A percentile compares a stretch with the other conserved stretches of the same genome.
phyloP scores from a whole-genome alignment of 2,797 vertebrate species.

The Mustela erminea region DNA sequence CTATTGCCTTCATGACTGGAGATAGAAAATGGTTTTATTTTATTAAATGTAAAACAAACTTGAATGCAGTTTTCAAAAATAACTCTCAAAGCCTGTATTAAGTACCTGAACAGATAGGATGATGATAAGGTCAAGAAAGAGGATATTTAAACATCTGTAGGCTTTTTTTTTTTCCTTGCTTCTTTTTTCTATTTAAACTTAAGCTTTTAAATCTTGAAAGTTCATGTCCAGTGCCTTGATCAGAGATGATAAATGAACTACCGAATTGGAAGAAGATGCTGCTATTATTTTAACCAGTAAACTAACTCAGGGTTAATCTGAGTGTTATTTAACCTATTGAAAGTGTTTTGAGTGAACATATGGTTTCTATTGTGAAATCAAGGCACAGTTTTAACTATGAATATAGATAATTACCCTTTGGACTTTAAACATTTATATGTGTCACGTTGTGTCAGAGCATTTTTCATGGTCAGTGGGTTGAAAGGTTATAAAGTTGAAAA shows the following conservation, averaged over 20 bases:
- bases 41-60: conserved; percentile 72
- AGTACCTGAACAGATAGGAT: conserved; percentile 74
- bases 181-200: conserved; percentile 86
- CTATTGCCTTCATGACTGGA: conserved; percentile 69
- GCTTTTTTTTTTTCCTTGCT: conserved; percentile 68
- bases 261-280: conserved; percentile 91
- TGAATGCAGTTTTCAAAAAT: conserved; percentile 74
- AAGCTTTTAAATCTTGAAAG: conserved; percentile 88
- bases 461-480: conserved; percentile 91
- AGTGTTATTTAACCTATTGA: conserved; percentile 89
- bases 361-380: conserved; percentile 92
- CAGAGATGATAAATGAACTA: conserved; percentile 91
- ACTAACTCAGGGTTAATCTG: conserved; percentile 91
- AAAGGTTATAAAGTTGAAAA: conserved; percentile 91
- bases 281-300: conserved; percentile 92
- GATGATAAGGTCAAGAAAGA: conserved; percentile 75
- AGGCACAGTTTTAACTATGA: conserved; percentile 90
- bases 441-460: conserved; percentile 89
- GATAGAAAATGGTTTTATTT: conserved; percentile 70
- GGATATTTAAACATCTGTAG: conserved; percentile 82
- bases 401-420: conserved; percentile 92
- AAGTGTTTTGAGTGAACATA: conserved; percentile 90
- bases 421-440: conserved; percentile 92
- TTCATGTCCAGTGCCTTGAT: conserved; percentile 87
- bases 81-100: conserved; percentile 78